phyloP scores from a whole-genome alignment of 2,113 vertebrate genomes.

The Chionodraco myersi region DNA sequence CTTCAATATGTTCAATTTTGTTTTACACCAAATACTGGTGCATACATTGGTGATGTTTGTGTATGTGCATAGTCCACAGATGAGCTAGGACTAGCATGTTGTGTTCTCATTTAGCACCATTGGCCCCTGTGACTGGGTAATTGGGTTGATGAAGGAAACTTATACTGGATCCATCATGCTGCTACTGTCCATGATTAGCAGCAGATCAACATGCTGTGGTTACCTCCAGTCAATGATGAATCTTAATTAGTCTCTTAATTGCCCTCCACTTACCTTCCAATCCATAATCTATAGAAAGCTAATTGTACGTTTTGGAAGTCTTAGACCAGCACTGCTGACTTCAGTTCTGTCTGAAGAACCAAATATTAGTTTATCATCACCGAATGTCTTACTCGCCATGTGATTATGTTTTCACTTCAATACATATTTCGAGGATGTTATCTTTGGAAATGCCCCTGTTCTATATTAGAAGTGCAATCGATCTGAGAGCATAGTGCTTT shows the following conservation, averaged over 20 bases:
- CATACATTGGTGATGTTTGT: not conserved
- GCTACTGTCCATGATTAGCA: conserved; percentile 51
- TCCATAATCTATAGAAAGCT: conserved; percentile 21
- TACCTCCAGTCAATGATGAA: conserved; percentile 32
- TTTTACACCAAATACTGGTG: not conserved
- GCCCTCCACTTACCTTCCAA: conserved; percentile 17
- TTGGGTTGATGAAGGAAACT: conserved; percentile 49
- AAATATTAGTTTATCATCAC: not conserved
- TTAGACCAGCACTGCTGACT: not conserved
- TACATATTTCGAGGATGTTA: not conserved
- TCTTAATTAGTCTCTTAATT: conserved; percentile 66
- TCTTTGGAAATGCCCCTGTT: conserved; percentile 1
- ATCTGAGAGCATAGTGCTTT: not conserved
- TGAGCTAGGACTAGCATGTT: conserved; percentile 10
- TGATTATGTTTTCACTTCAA: conserved; percentile 15
- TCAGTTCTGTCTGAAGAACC: not conserved
- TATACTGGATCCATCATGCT: conserved; percentile 28
- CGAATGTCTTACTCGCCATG: not conserved
- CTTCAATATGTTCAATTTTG: not conserved
- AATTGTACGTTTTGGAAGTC: not conserved
- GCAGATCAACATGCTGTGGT: conserved; percentile 47
- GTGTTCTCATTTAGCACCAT: conserved; percentile 21
- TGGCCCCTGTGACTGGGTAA: conserved; percentile 39
- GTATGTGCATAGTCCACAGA: not conserved
- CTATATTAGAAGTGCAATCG: conserved; percentile 8